phyloP scores from a whole-genome alignment of 2,888 invertebrate species.

The Girardia tigrina region DNA sequence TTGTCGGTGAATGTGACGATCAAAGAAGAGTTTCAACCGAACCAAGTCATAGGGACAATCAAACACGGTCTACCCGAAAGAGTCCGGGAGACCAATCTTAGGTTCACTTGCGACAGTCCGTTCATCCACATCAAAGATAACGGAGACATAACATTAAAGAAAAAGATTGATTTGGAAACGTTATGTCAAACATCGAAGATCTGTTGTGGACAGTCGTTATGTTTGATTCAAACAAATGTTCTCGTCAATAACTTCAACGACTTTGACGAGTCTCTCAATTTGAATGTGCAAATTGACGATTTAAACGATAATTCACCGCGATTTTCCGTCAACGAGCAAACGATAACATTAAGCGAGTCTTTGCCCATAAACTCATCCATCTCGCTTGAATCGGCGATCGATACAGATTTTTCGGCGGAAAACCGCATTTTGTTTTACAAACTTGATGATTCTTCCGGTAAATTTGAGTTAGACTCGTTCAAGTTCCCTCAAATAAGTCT shows the following conservation, averaged over 20 bases:
- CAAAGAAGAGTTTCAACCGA: slow-evolving; percentile 25
- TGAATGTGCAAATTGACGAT: slow-evolving; percentile 20
- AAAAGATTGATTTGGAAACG: slow-evolving; percentile 26
- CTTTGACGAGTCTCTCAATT: background rate
- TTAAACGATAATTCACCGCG: slow-evolving; percentile 24
- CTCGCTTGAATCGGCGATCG: background rate
- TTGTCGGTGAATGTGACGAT: background rate
- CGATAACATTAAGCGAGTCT: background rate
- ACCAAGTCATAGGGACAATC: slow-evolving; percentile 17
- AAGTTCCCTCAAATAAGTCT: background rate
- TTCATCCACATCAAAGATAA: slow-evolving; percentile 25
- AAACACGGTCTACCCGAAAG: background rate
- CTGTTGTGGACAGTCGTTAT: background rate
- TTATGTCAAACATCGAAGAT: slow-evolving; percentile 18
- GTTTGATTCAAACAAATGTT: slow-evolving; percentile 20
- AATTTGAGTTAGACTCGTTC: background rate
- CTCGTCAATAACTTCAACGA: slow-evolving; percentile 1
- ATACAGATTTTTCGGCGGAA: slow-evolving; percentile 19
- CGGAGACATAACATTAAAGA: slow-evolving; percentile 21
- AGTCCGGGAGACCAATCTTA: background rate
- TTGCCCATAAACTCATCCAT: background rate
- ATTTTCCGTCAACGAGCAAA: slow-evolving; percentile 1
- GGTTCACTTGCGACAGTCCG: background rate
- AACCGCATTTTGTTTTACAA: slow-evolving; percentile 8
- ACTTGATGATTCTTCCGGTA: background rate